Evolutionary conservation across 2,797 vertebrate genomes (phyloP), one percentile per base, ranked within the genome.

Genomic region (Poeciliopsis presidionis): DNA sequence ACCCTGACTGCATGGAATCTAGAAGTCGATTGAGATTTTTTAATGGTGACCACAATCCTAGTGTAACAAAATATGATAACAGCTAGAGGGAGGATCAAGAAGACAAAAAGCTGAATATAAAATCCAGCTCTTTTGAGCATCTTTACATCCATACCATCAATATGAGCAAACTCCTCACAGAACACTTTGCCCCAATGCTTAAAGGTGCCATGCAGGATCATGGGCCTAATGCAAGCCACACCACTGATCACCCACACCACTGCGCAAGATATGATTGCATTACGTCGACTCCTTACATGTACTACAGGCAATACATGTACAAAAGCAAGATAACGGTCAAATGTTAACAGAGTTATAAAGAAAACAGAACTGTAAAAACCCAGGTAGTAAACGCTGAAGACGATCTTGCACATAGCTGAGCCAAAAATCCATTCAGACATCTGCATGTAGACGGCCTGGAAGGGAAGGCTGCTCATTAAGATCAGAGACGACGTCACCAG

Each of bases 281-380:
- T 96, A 0, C 70, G 30, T 30, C 18, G 86, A 33, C 69, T 90
- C 67, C 96, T 93, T 30, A 91, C 20, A 1, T 73, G 90, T 0
- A 75, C 33, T 0, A 90, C 84, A 0, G 59, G 39, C 49, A 96
- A 25, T 0, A 94, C 90, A 75, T 96, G 94, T 0, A 96, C 95
- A 3, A 96, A 94, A 1, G 95, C 94, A 63, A 96, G 87, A 87
- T 96, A 95, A 2, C 95, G 90, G 80, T 96, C 96, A 2, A 96
- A 92, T 39, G 45, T 46, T 46, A 96, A 80, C 20, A 96, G 92
- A 3, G 95, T 92, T 6, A 96, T 84, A 72, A 96, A 96, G 61
- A 96, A 89, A 20, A 96, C 93, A 0, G 95, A 96, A 61, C 95
- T 96, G 90, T 95, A 95, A 84, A 95, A 92, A 1, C 96, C 96